Conservation (phyloP, 2,888 invertebrate species). For the Steinernema scapterisci region DNA sequence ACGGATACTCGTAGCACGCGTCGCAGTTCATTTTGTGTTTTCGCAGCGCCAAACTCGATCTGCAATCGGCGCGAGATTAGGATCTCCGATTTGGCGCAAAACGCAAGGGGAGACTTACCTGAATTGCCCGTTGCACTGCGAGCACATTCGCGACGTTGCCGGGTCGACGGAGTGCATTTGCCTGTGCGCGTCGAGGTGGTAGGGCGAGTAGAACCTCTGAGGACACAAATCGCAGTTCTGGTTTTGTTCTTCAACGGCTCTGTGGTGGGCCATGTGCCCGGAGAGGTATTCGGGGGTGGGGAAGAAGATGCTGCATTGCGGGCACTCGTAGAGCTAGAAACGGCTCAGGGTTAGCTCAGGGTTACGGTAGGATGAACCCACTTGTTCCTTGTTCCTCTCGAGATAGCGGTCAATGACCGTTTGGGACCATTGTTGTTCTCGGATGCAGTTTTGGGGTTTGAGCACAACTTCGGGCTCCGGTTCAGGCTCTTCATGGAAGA, state of each 20-base stretch:
- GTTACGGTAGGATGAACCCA: not conserved
- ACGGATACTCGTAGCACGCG: constrained; percentile 52
- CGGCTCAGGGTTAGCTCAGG: not conserved
- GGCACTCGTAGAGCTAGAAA: constrained; percentile 60
- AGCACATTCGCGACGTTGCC: constrained; percentile 54
- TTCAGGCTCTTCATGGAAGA: constrained; percentile 24
- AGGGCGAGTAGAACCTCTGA: constrained; percentile 55
- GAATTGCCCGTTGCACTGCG: constrained; percentile 55
- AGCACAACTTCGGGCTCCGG: constrained; percentile 10
- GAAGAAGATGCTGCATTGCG: constrained; percentile 61
- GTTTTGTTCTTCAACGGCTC: constrained; percentile 50
- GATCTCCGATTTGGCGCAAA: constrained; percentile 7
- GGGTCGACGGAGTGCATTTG: constrained; percentile 52
- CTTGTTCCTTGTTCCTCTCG: constrained; percentile 20
- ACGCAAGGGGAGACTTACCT: constrained; percentile 35
- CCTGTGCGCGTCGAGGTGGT: constrained; percentile 52
- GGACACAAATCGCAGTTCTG: constrained; percentile 52
- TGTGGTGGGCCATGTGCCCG: constrained; percentile 64
- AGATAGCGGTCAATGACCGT: constrained; percentile 21
- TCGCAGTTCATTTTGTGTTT: constrained; percentile 63
- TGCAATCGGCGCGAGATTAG: constrained; percentile 33
- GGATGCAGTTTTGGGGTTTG: constrained; percentile 13
- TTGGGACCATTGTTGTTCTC: constrained; percentile 17
- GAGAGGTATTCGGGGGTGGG: constrained; percentile 60
- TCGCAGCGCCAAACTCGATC: constrained; percentile 59